Evolutionary conservation across 2,888 invertebrate species (phyloP), one percentile per base, ranked within the genome.

Genomic region (Pheosia tremula): DNA sequence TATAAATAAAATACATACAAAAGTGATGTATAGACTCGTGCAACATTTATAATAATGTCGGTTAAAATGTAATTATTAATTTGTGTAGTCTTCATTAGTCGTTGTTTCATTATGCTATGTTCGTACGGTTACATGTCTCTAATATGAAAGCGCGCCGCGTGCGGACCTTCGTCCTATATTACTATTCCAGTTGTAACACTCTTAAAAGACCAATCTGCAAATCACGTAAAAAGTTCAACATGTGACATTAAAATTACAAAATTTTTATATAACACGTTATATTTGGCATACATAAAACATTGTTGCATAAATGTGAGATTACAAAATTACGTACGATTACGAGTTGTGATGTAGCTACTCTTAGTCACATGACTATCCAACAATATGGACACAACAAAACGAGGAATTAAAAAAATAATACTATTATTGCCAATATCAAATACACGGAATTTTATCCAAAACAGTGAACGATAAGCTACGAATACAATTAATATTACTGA

Each of bases 151-250:
- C 83, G 83, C 81, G 80, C 74, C 75, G 80, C 77, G 76, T 75
- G 71, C 68, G 79, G 77, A 81, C 73, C 67, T 60, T 70, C 67
- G 76, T 81, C 80, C 77, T 90, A 92, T 74, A 90, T 86, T 77
- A 87, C 87, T 87, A 92, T 87, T 82, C 91, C 92, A 80, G 89
- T 89, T 78, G 91, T 84, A 81, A 92, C 91, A 88, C 86, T 91
- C 89, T 93, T 93, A 93, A 93, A 93, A 85, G 93, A 93, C 92
- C 93, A 91, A 93, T 93, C 93, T 93, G 93, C 88, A 92, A 92
- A 88, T 80, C 75, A 81, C 78, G 83, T 71, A 78, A 76, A 77
- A 71, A 74, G 71, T 68, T 71, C 70, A 72, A 72, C 68, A 76
- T 67, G 72, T 71, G 67, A 63, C 56, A 61, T 68, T 63, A 62